A percentile compares a stretch with the other conserved stretches of the same genome.
Evolutionary conservation across 2,888 invertebrate species (phyloP).

Genomic region (Hermaeophaga mercurialis): DNA sequence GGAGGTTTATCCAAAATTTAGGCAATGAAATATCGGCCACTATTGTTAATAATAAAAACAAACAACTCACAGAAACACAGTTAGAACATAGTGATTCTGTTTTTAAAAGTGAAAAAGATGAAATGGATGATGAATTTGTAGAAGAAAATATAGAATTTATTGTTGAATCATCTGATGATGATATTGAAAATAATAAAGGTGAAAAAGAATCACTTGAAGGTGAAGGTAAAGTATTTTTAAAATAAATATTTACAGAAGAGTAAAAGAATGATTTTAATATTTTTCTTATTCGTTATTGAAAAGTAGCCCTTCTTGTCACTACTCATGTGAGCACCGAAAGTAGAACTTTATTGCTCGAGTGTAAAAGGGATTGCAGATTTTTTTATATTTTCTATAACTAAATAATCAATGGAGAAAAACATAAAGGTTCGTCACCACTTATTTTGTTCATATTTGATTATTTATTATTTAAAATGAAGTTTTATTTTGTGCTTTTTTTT

Average conservation of each 20-base stretch:
- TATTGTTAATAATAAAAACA: constrained; percentile 30
- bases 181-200: not conserved
- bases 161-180: constrained; percentile 1
- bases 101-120: constrained; percentile 1
- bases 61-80: not conserved
- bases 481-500: too few species aligned
- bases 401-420: too few species aligned
- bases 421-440: too few species aligned
- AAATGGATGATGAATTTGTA: constrained; percentile 13
- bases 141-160: constrained; percentile 8
- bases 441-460: too few species aligned
- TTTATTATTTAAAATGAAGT: too few species aligned
- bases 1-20: constrained; percentile 45
- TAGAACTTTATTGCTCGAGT: too few species aligned
- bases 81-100: constrained; percentile 2
- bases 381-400: too few species aligned
- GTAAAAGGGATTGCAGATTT: too few species aligned
- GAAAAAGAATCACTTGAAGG: not conserved
- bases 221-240: constrained; percentile 5
- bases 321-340: too few species aligned
- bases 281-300: too few species aligned
- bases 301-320: too few species aligned
- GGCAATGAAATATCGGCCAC: constrained; percentile 43
- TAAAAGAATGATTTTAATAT: not conserved
- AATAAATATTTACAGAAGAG: not conserved